Percentiles rank a stretch among this genome's conserved stretches.
Conservation (phyloP, 1,140 invertebrate species). For the Apis dorsata region DNA sequence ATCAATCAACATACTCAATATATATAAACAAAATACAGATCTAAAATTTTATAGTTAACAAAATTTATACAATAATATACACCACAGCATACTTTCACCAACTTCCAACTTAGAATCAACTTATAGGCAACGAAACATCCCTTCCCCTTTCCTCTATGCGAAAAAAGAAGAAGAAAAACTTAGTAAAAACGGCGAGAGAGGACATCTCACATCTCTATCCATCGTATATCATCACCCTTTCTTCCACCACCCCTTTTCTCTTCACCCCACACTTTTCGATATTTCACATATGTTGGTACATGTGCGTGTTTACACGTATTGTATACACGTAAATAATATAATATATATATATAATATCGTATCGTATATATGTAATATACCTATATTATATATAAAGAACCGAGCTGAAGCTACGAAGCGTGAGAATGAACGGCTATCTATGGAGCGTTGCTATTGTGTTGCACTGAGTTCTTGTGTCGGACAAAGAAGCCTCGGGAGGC, state of each 20-base stretch:
- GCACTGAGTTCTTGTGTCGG: constrained; percentile 71
- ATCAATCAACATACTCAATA: too few relatives aligned
- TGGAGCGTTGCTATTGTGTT: constrained; percentile 76
- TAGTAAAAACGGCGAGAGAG: constrained; percentile 26
- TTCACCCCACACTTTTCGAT: constrained; percentile 35
- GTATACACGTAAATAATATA: constrained; percentile 37
- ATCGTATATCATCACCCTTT: background rate
- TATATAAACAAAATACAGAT: too few relatives aligned
- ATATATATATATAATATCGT: constrained; percentile 2
- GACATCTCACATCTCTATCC: constrained; percentile 8
- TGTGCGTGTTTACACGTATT: constrained; percentile 43
- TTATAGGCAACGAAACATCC: background rate
- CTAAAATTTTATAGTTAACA: too few relatives aligned
- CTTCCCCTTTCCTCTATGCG: background rate
- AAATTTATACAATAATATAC: too few relatives aligned
- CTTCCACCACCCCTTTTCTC: background rate
- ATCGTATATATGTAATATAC: constrained; percentile 40
- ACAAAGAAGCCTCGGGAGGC: constrained; percentile 61
- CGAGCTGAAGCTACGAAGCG: constrained; percentile 75
- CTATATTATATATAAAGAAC: constrained; percentile 60
- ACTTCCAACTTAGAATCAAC: too few relatives aligned
- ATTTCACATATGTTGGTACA: constrained; percentile 48
- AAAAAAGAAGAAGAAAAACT: background rate
- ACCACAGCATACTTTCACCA: too few relatives aligned
- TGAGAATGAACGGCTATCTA: constrained; percentile 76